Percentiles rank a stretch among this genome's conserved stretches.
phyloP scores from a whole-genome alignment of 92 coral and sea anemone genomes.

The Actinernus sp. region DNA sequence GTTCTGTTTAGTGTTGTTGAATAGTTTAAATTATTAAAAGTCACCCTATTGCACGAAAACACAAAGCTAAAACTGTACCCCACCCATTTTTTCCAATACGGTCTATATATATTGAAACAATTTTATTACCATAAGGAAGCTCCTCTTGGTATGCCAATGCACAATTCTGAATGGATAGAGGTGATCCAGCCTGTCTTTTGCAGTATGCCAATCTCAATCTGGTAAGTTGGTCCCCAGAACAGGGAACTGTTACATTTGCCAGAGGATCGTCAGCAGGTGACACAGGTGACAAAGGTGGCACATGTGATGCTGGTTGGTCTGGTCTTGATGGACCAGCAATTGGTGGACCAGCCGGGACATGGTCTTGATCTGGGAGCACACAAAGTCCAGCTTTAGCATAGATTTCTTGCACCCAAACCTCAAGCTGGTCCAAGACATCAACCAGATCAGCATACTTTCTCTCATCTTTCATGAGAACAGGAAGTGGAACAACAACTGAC shows the following conservation, averaged over 20 bases:
- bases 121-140: constrained; percentile 50
- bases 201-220: constrained; percentile 39
- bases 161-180: constrained; percentile 44
- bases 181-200: constrained; percentile 47
- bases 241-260: constrained; percentile 28
- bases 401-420: constrained; percentile 38
- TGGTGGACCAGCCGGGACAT: constrained; percentile 30
- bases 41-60: no score
- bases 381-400: constrained; percentile 45
- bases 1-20: no score
- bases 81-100: no score
- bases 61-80: no score
- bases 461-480: constrained; percentile 54
- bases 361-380: constrained; percentile 8
- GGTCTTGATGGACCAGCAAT: constrained; percentile 17
- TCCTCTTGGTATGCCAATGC: constrained; percentile 50
- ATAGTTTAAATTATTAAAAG: no score
- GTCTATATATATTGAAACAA: no score
- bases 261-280: constrained; percentile 27
- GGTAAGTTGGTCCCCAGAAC: constrained; percentile 48
- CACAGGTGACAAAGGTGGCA: constrained; percentile 4
- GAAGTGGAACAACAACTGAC: constrained; percentile 48
- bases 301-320: constrained; percentile 35
- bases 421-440: constrained; percentile 57
- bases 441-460: constrained; percentile 47